phyloP scores from a whole-genome alignment of 2,113 vertebrate genomes.

The Trinectes maculatus region DNA sequence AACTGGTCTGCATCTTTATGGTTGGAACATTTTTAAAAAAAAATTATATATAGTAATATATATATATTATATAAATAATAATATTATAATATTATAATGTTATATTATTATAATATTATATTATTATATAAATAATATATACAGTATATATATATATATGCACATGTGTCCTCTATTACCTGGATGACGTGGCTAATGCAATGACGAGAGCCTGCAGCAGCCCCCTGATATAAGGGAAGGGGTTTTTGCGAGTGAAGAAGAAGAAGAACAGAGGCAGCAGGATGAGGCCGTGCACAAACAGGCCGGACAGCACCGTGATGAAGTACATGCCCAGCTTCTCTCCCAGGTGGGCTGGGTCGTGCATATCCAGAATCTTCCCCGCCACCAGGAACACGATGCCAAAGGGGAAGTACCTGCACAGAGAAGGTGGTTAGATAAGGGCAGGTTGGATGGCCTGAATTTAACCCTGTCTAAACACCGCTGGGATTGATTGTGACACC shows the following conservation, averaged over 20 bases:
- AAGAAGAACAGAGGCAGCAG: slow-evolving; percentile 85
- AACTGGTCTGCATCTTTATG: too few relatives aligned
- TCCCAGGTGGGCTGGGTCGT: slow-evolving; percentile 82
- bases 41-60: too few relatives aligned
- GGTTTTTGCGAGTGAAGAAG: slow-evolving; percentile 88
- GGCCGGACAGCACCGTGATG: slow-evolving; percentile 86
- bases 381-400: slow-evolving; percentile 91
- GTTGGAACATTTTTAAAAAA: neutral
- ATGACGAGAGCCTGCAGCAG: slow-evolving; percentile 90
- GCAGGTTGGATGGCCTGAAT: neutral
- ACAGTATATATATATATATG: neutral
- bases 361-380: slow-evolving; percentile 92
- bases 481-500: slow-evolving; percentile 22
- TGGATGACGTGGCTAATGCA: slow-evolving; percentile 79
- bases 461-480: slow-evolving; percentile 4
- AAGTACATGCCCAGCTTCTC: slow-evolving; percentile 89
- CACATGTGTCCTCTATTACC: slow-evolving; percentile 26
- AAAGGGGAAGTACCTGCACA: slow-evolving; percentile 90
- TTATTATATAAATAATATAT: neutral
- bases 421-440: neutral
- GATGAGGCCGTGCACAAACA: slow-evolving; percentile 84
- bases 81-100: too few relatives aligned
- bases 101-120: neutral
- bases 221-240: slow-evolving; percentile 85
- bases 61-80: too few relatives aligned